Evolutionary conservation across 2,113 vertebrate species (phyloP).

Genomic region (Capreolus pygargus): DNA sequence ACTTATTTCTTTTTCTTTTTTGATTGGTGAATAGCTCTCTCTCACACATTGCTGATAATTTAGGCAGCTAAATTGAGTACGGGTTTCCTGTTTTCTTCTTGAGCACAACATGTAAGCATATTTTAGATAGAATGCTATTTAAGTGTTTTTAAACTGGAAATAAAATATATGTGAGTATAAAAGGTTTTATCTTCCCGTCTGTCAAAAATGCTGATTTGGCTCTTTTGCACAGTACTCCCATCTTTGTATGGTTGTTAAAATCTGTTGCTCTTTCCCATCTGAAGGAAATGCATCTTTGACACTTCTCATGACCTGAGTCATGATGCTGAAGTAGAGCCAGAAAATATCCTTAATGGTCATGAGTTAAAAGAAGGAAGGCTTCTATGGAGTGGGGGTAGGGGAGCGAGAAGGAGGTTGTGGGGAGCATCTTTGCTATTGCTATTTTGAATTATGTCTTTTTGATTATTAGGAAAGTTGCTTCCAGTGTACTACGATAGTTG

Average conservation of each 20-base stretch:
- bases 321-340: conserved; percentile 84
- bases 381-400: conserved; percentile 55
- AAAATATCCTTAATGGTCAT: conserved; percentile 80
- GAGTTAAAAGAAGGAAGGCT: conserved; percentile 78
- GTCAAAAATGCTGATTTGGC: conserved; percentile 78
- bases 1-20: conserved; percentile 10
- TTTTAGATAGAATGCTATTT: conserved; percentile 64
- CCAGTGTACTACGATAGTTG: neutral
- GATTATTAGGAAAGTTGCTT: conserved; percentile 63
- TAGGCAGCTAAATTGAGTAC: conserved; percentile 64
- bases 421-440: conserved; percentile 49
- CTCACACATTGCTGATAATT: conserved; percentile 67
- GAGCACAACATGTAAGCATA: conserved; percentile 62
- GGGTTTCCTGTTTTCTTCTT: conserved; percentile 66
- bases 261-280: conserved; percentile 86
- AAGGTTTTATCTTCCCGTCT: conserved; percentile 75
- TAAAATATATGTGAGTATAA: conserved; percentile 73
- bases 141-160: conserved; percentile 68
- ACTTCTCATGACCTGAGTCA: conserved; percentile 92
- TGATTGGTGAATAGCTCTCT: conserved; percentile 25
- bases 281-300: conserved; percentile 89
- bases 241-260: conserved; percentile 79
- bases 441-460: conserved; percentile 59
- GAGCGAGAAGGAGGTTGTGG: conserved; percentile 23
- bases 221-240: conserved; percentile 69